Evolutionary conservation across 1,140 invertebrate species (phyloP).

Genomic region (Ganaspis sp.): DNA sequence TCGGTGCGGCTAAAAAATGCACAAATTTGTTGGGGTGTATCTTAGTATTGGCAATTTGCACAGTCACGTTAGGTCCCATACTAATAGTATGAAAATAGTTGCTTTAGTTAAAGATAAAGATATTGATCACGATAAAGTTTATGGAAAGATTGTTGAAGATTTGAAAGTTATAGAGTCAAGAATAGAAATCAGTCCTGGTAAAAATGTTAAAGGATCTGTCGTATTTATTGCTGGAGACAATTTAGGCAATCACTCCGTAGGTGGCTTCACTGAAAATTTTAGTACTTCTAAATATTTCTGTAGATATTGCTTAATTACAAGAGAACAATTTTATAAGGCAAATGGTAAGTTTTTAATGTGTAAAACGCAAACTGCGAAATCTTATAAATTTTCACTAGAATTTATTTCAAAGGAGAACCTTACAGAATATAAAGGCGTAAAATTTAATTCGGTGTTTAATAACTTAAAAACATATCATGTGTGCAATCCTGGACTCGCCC

Average conservation of each 20-base stretch:
- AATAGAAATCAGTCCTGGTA: slow-evolving; percentile 43
- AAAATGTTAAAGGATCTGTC: slow-evolving; percentile 49
- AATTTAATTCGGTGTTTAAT: slow-evolving; percentile 38
- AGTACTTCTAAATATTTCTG: slow-evolving; percentile 38
- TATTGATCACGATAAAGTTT: slow-evolving; percentile 52
- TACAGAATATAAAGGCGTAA: slow-evolving; percentile 31
- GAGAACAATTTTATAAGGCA: neutral
- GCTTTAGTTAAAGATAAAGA: slow-evolving; percentile 58
- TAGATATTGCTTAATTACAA: slow-evolving; percentile 31
- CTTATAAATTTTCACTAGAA: slow-evolving; percentile 22
- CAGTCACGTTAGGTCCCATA: slow-evolving; percentile 40
- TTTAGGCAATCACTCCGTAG: slow-evolving; percentile 57
- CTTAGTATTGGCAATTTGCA: slow-evolving; percentile 56
- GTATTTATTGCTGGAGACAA: slow-evolving; percentile 60
- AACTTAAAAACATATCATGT: slow-evolving; percentile 43
- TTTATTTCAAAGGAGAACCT: neutral
- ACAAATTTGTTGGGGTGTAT: slow-evolving; percentile 65
- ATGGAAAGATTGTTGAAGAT: slow-evolving; percentile 56
- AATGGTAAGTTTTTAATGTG: neutral
- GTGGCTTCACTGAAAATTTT: slow-evolving; percentile 53
- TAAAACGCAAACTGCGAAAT: neutral
- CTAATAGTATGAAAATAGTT: slow-evolving; percentile 61
- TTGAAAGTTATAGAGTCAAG: slow-evolving; percentile 57
- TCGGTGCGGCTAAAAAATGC: slow-evolving; percentile 55
- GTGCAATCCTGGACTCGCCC: slow-evolving; percentile 37